Evolutionary conservation across 2,113 vertebrate genomes (phyloP).

Genomic region (Hippocampus comes): DNA sequence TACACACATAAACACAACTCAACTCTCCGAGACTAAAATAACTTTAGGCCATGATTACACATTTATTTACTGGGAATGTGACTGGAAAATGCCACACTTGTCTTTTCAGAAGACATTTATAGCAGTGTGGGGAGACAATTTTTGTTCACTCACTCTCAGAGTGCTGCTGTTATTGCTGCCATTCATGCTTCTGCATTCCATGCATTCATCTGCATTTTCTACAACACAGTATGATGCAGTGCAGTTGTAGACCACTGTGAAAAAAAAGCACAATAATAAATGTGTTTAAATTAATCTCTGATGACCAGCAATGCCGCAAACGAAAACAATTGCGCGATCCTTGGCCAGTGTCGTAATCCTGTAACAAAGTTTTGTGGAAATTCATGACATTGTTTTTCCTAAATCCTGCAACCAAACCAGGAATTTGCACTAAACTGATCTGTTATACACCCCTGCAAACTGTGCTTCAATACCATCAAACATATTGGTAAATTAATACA

Average conservation of each 20-base stretch:
- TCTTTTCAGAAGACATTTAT: background rate
- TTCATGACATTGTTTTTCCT: too few species aligned
- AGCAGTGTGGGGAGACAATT: background rate
- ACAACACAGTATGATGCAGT: background rate
- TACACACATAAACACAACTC: background rate
- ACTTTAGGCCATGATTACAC: background rate
- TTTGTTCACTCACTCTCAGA: background rate
- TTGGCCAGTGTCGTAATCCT: too few species aligned
- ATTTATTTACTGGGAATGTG: background rate
- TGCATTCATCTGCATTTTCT: background rate
- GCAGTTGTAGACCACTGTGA: background rate
- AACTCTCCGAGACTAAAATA: background rate
- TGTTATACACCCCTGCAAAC: too few species aligned
- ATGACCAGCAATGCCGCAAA: too few species aligned
- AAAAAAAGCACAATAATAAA: background rate
- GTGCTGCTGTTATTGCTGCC: background rate
- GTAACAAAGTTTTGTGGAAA: too few species aligned
- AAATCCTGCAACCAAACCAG: too few species aligned
- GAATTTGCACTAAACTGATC: too few species aligned
- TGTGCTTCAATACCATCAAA: too few species aligned
- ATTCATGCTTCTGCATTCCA: background rate
- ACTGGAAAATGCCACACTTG: background rate
- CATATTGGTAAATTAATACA: too few species aligned
- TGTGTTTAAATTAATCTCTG: too few species aligned
- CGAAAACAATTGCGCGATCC: too few species aligned